Evolutionary conservation across 2,113 vertebrate species (phyloP), one percentile per base, ranked within the genome.

Genomic region (Lepus timidus): DNA sequence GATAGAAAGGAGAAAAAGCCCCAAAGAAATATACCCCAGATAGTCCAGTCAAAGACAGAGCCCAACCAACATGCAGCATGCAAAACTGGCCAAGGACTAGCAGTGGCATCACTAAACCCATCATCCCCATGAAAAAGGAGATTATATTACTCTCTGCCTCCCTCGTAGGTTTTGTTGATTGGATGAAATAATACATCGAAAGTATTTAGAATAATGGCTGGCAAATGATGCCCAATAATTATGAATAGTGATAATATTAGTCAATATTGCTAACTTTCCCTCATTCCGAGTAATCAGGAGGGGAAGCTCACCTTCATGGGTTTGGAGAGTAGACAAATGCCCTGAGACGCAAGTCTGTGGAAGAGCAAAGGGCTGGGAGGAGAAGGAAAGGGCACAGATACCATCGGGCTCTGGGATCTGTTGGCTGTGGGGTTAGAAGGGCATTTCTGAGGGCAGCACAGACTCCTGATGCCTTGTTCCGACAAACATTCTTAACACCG

Each of bases 191-290:
- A 85, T 6, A n/a, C 19, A 29, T 25, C 23, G 10, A 75, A 84
- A 71, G 20, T 4, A 78, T 90, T 82, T 86, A 82, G 33, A 88
- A 65, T 55, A 81, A 76, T 36, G 62, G 23, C 2, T 61, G 44
- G 65, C 13, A 88, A 91, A 51, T 22, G n/a, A 20, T 92, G n/a
- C 29, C 73, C 74, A n/a, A 89, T 75, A 61, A 95, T 79, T 68
- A 78, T 20, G 61, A 58, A 44, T 89, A 22, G 88, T 16, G 11
- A 31, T 33, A 12, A 23, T 22, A 39, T 44, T 64, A 74, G 62
- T 80, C 58, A 67, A 25, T 33, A 39, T n/a, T 51, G 55, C 70
- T 71, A 75, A 58, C 33, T 94, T 84, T 84, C 25, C 12, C 14
- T 82, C 49, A 80, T 80, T 55, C 6, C 51, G 52, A 31, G 23